Base-by-base conservation (phyloP, 2,113 vertebrate species). In the Bufo bufo region DNA sequence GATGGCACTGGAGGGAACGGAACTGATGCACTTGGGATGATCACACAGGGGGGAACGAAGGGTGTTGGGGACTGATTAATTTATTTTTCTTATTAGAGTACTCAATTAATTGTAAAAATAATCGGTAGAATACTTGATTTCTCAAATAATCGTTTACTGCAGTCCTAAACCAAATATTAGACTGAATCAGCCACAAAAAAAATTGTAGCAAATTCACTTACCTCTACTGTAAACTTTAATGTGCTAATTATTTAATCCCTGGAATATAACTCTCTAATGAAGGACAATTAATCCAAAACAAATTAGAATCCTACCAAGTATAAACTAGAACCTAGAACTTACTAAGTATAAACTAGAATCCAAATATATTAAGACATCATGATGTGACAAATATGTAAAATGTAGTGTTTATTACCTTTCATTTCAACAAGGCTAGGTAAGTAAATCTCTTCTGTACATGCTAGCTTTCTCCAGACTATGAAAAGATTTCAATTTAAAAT, bases 381-480 rank as follows among this genome's bases (percentile, higher is more conserved):
- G 33, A 82, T 82, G 43, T 13, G 33, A 19, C 65, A 82, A 82
- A 47, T 63, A 82, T 58, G 59, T 47, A 63, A 20, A 65, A 82
- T 82, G 33, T n/a, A 11, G 43, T 63, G 80, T 65, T 82, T 65
- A 82, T 63, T 82, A 63, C 59, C 65, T 82, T 81, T 82, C 58
- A 63, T 82, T 61, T 82, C 65, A 82, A 63, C 59, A 82, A 63
- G 33, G 59, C 49, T 82, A 82, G 59, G 43, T 65, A 65, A 65
- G 49, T 82, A 82, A 19, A 82, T 82, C 59, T 65, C 19, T 65
- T 59, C 19, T 49, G 59, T n/a, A 4, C 45, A 50, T 49, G 65
- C 65, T 82, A 65, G 17, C 58, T 82, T 65, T 65, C 19, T 82
- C 17, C 45, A 65, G 19, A 49, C 80, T 82, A 49, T 82, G 45